Evolutionary conservation across 2,888 invertebrate genomes (phyloP).

Genomic region (Ochlodes sylvanus): DNA sequence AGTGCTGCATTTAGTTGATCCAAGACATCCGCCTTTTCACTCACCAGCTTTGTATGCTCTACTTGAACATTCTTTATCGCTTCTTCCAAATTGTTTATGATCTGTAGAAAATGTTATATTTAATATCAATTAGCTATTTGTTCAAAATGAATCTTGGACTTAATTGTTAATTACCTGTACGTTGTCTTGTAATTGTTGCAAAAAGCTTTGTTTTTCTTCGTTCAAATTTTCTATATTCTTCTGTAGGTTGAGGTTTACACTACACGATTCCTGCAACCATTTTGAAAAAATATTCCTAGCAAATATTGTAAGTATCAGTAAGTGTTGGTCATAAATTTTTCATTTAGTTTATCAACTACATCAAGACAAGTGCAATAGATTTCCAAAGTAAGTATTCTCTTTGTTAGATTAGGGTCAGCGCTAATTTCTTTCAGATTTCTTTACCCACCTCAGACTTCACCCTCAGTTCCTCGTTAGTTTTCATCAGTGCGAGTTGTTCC

Average conservation of each 20-base stretch:
- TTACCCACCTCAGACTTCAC: constrained; percentile 42
- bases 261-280: constrained; percentile 42
- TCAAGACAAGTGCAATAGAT: no score
- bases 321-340: neutral
- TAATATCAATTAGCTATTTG: neutral
- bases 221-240: constrained; percentile 39
- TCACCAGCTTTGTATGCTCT: constrained; percentile 41
- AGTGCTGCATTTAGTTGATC: constrained; percentile 39
- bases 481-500: constrained; percentile 34
- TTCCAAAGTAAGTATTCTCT: no score
- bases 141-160: neutral
- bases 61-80: constrained; percentile 45
- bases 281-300: no score
- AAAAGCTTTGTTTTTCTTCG: constrained; percentile 41
- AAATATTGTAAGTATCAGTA: no score
- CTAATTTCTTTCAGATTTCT: no score
- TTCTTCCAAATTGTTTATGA: constrained; percentile 41
- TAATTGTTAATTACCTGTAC: constrained; percentile 44
- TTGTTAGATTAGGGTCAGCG: no score
- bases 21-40: constrained; percentile 42
- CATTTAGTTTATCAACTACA: neutral
- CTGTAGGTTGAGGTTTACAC: constrained; percentile 41
- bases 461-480: constrained; percentile 41
- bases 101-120: constrained; percentile 42
- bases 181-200: constrained; percentile 41